Evolutionary conservation across 2,113 vertebrate species (phyloP).

Genomic region (Girardinichthys multiradiatus): DNA sequence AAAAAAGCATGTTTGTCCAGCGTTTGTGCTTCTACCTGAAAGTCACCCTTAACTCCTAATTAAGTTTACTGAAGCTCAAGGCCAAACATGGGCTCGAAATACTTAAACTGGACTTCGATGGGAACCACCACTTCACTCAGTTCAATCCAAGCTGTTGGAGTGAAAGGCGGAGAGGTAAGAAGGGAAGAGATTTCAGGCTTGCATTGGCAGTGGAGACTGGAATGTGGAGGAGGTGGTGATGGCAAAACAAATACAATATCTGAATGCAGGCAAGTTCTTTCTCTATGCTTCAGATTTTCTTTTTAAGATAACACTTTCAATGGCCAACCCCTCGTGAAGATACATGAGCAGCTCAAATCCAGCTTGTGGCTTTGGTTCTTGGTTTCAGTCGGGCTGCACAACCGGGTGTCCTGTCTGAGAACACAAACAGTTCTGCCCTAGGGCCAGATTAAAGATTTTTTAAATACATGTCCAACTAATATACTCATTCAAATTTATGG

Average conservation of each 20-base stretch:
- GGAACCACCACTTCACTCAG: background rate
- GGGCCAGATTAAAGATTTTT: background rate
- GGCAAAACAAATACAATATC: constrained; percentile 27
- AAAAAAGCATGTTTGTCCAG: no score
- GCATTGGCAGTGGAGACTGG: constrained; percentile 27
- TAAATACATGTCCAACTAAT: background rate
- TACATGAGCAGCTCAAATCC: background rate
- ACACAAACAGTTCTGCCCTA: background rate
- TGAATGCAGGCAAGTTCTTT: constrained; percentile 6
- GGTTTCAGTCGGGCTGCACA: constrained; percentile 2
- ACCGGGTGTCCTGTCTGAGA: background rate
- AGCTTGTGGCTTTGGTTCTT: background rate
- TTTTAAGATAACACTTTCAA: background rate
- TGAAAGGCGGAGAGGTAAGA: background rate
- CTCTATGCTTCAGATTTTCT: background rate
- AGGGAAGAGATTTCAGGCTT: background rate
- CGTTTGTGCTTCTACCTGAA: background rate
- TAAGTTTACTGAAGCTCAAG: constrained; percentile 29
- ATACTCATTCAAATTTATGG: background rate
- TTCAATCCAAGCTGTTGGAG: background rate
- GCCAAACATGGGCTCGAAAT: constrained; percentile 19
- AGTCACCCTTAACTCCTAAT: constrained; percentile 3
- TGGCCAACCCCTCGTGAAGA: background rate
- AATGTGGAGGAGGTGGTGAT: constrained; percentile 38
- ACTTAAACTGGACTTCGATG: constrained; percentile 8